Evolutionary conservation across 2,113 vertebrate genomes (phyloP), one percentile per base, ranked within the genome.

Genomic region (Pedetes capensis): DNA sequence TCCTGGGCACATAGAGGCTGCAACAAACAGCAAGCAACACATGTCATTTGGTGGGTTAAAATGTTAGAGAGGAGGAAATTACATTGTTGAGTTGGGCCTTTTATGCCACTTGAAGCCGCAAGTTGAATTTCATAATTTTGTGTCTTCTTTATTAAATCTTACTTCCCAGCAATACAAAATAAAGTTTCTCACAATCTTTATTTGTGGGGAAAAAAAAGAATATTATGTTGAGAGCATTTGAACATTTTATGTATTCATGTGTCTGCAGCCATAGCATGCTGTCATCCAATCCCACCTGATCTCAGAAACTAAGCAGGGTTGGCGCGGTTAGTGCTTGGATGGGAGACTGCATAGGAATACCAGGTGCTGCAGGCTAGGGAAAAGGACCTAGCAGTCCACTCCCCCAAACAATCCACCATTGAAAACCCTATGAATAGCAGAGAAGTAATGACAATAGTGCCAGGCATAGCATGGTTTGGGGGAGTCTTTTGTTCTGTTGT

Each of bases 151-250:
- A 83, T 82, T 92, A 92, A 79, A 81, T 93, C 90, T 68, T 6
- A 44, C 47, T 86, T 84, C 59, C n/a, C 4, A 96, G 12, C 34
- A 61, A 0, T 63, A 89, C 18, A 93, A 91, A 96, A 89, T 95
- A 91, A 91, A 91, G 74, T 89, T 74, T 63, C 29, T 93, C 23
- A 84, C 42, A 81, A 61, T 71, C 29, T 59, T 79, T 79, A 42
- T 57, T 6, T 47, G 17, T n/a, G n/a, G n/a, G n/a, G n/a, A n/a
- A n/a, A n/a, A n/a, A n/a, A 53, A 78, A 96, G 93, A 90, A 61
- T 25, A 68, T 7, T 57, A 17, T 44, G 29, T 37, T 59, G 57
- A 75, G 37, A 91, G 5, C 20, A 76, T 61, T 39, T 78, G 34
- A 93, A 83, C 16, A 81, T 39, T 91, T 87, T 79, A 63, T 55